These are phyloP conservation scores for Tetrapedia diversipes DNA, from an alignment of 2,888 invertebrate species.

Conservation along the genomic window DNA sequence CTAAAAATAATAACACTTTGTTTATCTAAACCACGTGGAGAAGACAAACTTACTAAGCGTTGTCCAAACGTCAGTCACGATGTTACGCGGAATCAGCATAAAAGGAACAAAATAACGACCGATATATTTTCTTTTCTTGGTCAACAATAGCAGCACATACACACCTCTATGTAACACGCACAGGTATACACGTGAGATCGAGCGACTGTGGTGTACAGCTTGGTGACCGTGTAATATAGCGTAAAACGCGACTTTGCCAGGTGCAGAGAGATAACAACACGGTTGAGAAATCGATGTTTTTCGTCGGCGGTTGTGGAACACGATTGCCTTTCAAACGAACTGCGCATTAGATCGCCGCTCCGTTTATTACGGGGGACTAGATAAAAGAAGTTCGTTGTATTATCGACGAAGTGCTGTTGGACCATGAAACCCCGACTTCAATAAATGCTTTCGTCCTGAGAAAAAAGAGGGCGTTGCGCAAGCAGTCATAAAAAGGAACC, in stretches of 20 bases:
- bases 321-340: slow-evolving; percentile 24
- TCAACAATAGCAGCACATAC: neutral
- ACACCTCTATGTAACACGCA: neutral
- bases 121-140: neutral
- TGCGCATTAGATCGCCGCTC: slow-evolving; percentile 24
- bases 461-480: slow-evolving; percentile 24
- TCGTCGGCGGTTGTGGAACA: slow-evolving; percentile 12
- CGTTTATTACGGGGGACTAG: slow-evolving; percentile 6
- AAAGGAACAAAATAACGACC: neutral
- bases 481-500: neutral
- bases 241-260: slow-evolving; percentile 24
- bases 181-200: neutral
- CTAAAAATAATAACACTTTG: neutral
- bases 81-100: neutral
- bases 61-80: neutral
- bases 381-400: slow-evolving; percentile 21
- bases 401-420: slow-evolving; percentile 10
- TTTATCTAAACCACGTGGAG: neutral
- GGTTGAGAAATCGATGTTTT: slow-evolving; percentile 39
- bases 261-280: slow-evolving; percentile 41
- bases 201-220: slow-evolving; percentile 6
- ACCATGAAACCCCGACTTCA: slow-evolving; percentile 18
- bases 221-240: slow-evolving; percentile 23
- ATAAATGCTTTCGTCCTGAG: slow-evolving; percentile 9
- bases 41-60: neutral